Evolutionary conservation across 2,888 invertebrate species (phyloP), one percentile per base, ranked within the genome.

Genomic region (Galerucella pusilla): DNA sequence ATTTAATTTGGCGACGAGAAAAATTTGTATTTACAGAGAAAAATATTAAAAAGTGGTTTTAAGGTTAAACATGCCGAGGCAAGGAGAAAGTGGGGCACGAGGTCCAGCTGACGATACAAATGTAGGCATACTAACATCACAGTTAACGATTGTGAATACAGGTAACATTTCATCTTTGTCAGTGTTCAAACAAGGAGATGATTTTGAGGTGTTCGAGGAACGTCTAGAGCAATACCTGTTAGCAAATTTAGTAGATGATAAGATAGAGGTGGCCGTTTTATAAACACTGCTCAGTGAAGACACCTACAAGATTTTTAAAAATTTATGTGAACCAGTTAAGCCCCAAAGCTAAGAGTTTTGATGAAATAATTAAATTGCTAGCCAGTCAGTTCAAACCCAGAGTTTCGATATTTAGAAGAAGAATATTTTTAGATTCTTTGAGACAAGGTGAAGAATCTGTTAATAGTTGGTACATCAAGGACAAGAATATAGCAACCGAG

Each of bases 401-500:
- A 57, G 68, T 75, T 20, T 74, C 77, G 46, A 54, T 73, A 4
- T 81, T 72, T 54, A 65, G 80, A 60, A 77, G 75, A 71, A 71
- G 78, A 57, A 64, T 75, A 2, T 57, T 74, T 14, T 80, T 81
- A 71, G 78, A 80, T 61, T 46, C 68, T 20, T 67, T 78, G 12
- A 60, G 61, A 61, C 79, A 81, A 71, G 20, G 16, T 11, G 46
- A 67, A 16, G 79, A 80, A 61, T 59, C 54, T 1, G 67, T 80
- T 20, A 75, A 75, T 11, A 65, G 76, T 46, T 79, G 79, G 78
- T 77, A 75, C 75, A 76, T 78, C 10, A 71, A 77, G 59, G 72
- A 78, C 11, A 79, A 76, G 35, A 35, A 35, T 35, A 35, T 35
- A 35, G 35, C 35, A 35, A 35, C 76, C 11, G 77, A 80, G 54